Percentiles rank a stretch among this genome's conserved stretches.
These are phyloP conservation scores for Limnephilus lunatus DNA, from an alignment of 2,888 invertebrate species.

Conservation along the genomic window DNA sequence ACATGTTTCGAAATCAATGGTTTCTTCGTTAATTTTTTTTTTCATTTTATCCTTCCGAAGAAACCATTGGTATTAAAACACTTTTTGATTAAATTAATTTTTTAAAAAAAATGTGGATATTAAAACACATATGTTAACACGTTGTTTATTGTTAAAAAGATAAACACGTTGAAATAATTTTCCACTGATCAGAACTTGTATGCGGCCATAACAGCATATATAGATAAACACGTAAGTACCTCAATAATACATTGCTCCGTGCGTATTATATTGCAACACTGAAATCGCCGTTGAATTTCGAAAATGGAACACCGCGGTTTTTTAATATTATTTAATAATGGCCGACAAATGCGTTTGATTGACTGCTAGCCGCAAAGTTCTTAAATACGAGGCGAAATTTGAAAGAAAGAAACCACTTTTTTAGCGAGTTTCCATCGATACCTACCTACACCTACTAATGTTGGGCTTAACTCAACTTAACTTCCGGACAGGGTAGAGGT, in stretches of 20 bases:
- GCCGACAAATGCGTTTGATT: constrained; percentile 9
- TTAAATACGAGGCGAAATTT: neutral
- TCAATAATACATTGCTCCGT: constrained; percentile 10
- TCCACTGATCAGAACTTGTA: neutral
- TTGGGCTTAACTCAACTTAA: too few relatives aligned
- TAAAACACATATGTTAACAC: too few relatives aligned
- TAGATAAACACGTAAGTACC: neutral
- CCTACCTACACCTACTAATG: neutral
- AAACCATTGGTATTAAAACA: too few relatives aligned
- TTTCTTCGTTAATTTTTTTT: too few relatives aligned
- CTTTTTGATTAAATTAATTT: too few relatives aligned
- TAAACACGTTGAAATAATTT: neutral
- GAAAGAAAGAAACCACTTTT: neutral
- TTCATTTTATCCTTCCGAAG: too few relatives aligned
- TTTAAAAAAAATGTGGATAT: too few relatives aligned
- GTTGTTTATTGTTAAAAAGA: too few relatives aligned
- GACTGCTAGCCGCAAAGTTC: constrained; percentile 7
- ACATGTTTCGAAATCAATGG: too few relatives aligned
- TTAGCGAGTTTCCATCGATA: neutral
- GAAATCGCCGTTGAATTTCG: constrained; percentile 48
- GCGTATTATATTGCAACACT: constrained; percentile 51
- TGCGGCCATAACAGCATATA: neutral
- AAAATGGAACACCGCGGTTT: constrained; percentile 40
- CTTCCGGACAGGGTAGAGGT: too few relatives aligned
- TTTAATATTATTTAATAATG: constrained; percentile 36